These are phyloP conservation scores for Conus ventricosus DNA, from an alignment of 1,140 invertebrate species.

Conservation along the genomic window DNA sequence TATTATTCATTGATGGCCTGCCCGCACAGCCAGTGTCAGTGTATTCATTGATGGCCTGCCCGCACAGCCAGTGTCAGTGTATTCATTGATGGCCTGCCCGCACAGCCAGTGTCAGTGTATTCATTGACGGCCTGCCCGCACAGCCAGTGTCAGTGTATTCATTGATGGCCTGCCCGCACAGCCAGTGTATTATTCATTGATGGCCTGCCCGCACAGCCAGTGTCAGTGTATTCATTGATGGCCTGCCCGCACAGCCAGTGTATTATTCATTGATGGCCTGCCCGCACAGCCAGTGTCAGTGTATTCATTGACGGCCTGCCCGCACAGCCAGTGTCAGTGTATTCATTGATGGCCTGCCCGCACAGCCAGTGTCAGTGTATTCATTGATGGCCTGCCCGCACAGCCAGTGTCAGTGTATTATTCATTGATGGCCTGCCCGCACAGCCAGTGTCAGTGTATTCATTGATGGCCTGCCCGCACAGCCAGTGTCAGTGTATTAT, in stretches of 20 bases:
- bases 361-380: slow-evolving; percentile 40
- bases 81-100: slow-evolving; percentile 72
- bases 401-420: too few relatives aligned
- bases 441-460: slow-evolving; percentile 46
- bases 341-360: slow-evolving; percentile 72
- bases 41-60: slow-evolving; percentile 72
- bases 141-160: slow-evolving; percentile 48
- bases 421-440: slow-evolving; percentile 72
- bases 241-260: slow-evolving; percentile 54
- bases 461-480: slow-evolving; percentile 71
- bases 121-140: slow-evolving; percentile 72
- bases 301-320: slow-evolving; percentile 72
- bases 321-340: slow-evolving; percentile 36
- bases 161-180: slow-evolving; percentile 71
- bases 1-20: slow-evolving; percentile 74
- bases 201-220: slow-evolving; percentile 56
- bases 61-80: slow-evolving; percentile 36
- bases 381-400: slow-evolving; percentile 72
- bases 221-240: slow-evolving; percentile 70
- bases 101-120: slow-evolving; percentile 40
- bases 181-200: slow-evolving; percentile 69
- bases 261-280: slow-evolving; percentile 74
- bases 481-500: too few relatives aligned
- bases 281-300: slow-evolving; percentile 32
- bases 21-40: slow-evolving; percentile 32